A percentile compares a stretch with the other conserved stretches of the same genome.
Evolutionary conservation across 2,113 vertebrate genomes (phyloP).

Genomic region (Osmerus eperlanus): DNA sequence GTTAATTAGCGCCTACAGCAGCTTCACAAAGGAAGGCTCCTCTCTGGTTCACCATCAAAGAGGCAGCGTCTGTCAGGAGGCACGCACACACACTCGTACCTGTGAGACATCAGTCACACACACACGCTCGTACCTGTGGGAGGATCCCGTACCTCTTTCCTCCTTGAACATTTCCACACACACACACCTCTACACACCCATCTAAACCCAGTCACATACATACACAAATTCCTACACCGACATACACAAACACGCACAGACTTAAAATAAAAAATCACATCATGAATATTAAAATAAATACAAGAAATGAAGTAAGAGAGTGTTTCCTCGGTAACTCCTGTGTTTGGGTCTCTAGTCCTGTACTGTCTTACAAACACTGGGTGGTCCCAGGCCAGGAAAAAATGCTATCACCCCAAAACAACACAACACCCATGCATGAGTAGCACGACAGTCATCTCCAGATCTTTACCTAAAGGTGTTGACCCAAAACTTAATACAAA

Average conservation of each 20-base stretch:
- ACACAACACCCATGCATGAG: too few relatives aligned
- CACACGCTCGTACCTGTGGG: neutral
- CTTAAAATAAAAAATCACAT: too few relatives aligned
- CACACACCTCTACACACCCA: neutral
- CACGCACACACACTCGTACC: conserved; percentile 20
- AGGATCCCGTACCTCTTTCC: neutral
- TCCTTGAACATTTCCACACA: neutral
- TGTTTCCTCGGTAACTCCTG: too few relatives aligned
- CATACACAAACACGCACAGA: conserved; percentile 12
- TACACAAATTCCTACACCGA: conserved; percentile 53
- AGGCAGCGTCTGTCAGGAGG: conserved; percentile 59
- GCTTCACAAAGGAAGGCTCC: conserved; percentile 45
- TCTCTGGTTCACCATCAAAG: conserved; percentile 66
- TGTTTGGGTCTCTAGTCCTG: too few relatives aligned
- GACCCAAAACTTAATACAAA: too few relatives aligned
- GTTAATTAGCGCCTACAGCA: conserved; percentile 74
- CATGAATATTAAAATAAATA: too few relatives aligned
- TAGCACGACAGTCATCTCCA: too few relatives aligned
- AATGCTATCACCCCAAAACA: too few relatives aligned
- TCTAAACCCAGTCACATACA: conserved; percentile 21
- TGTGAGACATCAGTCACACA: conserved; percentile 2
- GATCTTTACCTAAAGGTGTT: too few relatives aligned
- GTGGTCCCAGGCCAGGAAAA: too few relatives aligned
- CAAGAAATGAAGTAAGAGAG: too few relatives aligned
- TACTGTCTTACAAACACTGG: too few relatives aligned